Evolutionary conservation across 92 coral and sea anemone genomes (phyloP).

Genomic region (Siderastrea radians): DNA sequence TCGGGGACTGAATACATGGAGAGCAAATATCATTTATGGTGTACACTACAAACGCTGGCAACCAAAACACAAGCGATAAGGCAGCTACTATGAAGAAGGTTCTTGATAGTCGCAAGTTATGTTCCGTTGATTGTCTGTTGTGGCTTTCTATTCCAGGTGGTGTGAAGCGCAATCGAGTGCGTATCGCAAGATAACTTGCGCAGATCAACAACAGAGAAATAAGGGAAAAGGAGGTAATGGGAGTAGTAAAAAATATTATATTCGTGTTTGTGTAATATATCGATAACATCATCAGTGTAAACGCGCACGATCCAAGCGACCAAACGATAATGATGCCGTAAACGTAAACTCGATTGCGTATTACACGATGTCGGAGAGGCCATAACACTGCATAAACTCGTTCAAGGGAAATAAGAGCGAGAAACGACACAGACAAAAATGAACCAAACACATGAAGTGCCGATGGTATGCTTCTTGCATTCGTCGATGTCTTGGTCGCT

Average conservation of each 20-base stretch:
- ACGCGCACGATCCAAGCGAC: background rate
- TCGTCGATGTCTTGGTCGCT: too few relatives aligned
- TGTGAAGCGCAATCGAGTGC: background rate
- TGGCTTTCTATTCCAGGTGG: background rate
- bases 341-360: background rate
- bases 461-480: too few relatives aligned
- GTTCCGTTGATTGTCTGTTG: too few relatives aligned
- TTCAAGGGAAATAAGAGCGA: background rate
- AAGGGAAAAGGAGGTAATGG: too few relatives aligned
- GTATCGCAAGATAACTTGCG: background rate
- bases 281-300: background rate
- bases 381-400: background rate
- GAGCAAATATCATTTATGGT: background rate
- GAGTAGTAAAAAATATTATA: background rate
- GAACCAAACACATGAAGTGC: background rate
- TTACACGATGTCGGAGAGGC: conserved; percentile 16
- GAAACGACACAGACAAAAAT: background rate
- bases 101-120: background rate
- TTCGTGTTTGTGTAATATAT: background rate
- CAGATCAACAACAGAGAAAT: background rate
- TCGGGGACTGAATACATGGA: background rate
- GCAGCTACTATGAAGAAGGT: conserved; percentile 11
- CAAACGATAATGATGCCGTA: background rate
- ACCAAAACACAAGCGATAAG: conserved; percentile 12
- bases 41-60: background rate